Evolutionary conservation across 2,113 vertebrate species (phyloP).

Genomic region (Microtus montanus): DNA sequence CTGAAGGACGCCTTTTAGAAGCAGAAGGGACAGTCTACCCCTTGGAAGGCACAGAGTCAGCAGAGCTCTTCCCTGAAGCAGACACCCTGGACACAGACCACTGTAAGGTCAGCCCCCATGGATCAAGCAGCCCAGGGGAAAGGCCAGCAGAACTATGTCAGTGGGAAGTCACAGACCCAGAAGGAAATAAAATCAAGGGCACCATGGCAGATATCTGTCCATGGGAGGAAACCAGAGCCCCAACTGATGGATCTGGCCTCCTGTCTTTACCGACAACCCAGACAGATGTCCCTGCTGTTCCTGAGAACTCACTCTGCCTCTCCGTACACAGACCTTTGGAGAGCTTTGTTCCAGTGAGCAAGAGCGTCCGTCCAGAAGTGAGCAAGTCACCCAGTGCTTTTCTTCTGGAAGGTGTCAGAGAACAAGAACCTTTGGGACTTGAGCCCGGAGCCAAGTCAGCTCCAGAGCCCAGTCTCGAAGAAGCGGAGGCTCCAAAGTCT

Average conservation of each 20-base stretch:
- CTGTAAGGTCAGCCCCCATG: background rate
- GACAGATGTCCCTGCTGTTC: background rate
- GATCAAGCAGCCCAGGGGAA: conserved; percentile 4
- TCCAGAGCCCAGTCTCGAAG: conserved; percentile 62
- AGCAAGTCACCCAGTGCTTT: conserved; percentile 65
- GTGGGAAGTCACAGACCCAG: conserved; percentile 79
- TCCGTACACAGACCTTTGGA: conserved; percentile 64
- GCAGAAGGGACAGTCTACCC: background rate
- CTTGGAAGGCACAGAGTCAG: background rate
- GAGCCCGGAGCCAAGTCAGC: background rate
- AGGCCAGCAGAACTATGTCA: conserved; percentile 76
- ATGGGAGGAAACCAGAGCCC: conserved; percentile 29
- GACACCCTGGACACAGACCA: background rate
- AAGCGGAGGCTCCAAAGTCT: background rate
- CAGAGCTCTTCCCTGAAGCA: background rate
- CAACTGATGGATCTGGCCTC: rapidly evolving
- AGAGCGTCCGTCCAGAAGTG: rapidly evolving
- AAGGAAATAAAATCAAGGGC: background rate
- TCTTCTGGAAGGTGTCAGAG: conserved; percentile 79
- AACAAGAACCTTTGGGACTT: background rate
- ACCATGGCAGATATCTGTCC: conserved; percentile 80
- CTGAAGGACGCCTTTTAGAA: conserved; percentile 6
- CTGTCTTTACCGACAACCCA: background rate
- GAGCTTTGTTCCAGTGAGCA: conserved; percentile 44
- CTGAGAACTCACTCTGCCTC: background rate